These are phyloP conservation scores for Neuroscelio doddi DNA, from an alignment of 2,888 invertebrate genomes.

Conservation along the genomic window DNA sequence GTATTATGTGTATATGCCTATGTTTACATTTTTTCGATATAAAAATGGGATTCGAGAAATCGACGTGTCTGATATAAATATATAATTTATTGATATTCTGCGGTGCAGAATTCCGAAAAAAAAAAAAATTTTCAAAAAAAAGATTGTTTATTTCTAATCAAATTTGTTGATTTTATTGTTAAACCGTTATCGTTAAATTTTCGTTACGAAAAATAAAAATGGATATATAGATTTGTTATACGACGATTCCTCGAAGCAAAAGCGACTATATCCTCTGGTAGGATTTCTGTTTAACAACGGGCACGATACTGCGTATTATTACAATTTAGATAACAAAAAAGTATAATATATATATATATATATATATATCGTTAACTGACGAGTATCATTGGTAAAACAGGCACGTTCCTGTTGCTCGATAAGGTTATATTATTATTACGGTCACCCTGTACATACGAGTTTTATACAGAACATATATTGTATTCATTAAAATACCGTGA, in stretches of 20 bases:
- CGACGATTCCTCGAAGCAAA: conserved; percentile 29
- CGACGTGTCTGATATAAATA: conserved; percentile 37
- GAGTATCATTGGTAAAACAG: conserved; percentile 35
- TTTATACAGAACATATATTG: conserved; percentile 71
- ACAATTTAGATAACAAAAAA: conserved; percentile 46
- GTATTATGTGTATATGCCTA: conserved; percentile 44
- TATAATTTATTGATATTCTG: conserved; percentile 12
- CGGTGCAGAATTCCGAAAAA: no score
- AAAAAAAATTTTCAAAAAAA: no score
- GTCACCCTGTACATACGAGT: conserved; percentile 71
- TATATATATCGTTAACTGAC: conserved; percentile 31
- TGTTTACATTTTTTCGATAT: conserved; percentile 36
- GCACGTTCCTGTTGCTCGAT: conserved; percentile 50
- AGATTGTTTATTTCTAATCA: no score
- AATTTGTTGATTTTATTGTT: no score
- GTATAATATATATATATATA: conserved; percentile 30
- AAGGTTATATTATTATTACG: conserved; percentile 53
- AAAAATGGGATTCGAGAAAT: conserved; percentile 38
- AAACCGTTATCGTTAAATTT: no score
- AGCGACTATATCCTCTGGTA: conserved; percentile 62
- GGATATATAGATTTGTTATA: conserved; percentile 23
- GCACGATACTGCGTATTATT: conserved; percentile 58
- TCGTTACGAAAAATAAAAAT: no score
- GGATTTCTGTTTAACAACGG: conserved; percentile 54
- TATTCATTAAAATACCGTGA: conserved; percentile 68